Base-by-base conservation (phyloP, 2,888 invertebrate genomes). In the Glaucopsyche alexis region DNA sequence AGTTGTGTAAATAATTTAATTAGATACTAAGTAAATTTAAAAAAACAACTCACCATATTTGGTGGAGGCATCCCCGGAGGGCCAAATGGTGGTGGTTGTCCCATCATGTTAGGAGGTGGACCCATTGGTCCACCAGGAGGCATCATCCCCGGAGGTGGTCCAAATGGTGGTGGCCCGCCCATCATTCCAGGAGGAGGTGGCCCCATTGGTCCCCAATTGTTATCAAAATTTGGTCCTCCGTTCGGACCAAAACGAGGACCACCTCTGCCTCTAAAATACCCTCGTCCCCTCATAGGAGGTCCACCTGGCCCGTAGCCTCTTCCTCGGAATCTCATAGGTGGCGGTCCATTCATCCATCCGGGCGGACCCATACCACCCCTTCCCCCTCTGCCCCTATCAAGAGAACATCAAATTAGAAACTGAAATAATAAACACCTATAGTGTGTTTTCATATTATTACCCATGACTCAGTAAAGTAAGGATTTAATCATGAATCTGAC, bases 181-280 rank as follows among this genome's bases (percentile, higher is more conserved):
- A 90, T 88, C 90, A 91, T 91, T 0, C 89, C 94, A 45, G 95
- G 91, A 38, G 94, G 94, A 0, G 94, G 94, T 55, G 94, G 94
- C 0, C 94, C 94, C 88, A 93, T 94, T 40, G 95, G 95, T 14
- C 95, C 95, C 96, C 96, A 96, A 84, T 95, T 96, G 16, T 95
- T 95, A 80, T 92, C 92, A 69, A 85, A 91, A 77, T 87, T 89
- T 0, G 94, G 94, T 7, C 94, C 92, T 79, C 93, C 86, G 76
- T 93, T 90, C 0, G 90, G 92, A 0, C 93, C 94, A 75, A 93
- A 92, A 73, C 90, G 67, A 0, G 91, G 91, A 0, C 87, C 94
- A 0, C 94, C 94, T 1, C 94, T 86, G 29, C 93, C 92, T 1
- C 94, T 87, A 83, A 94, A 91, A 76, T 93, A 93, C 16, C 93